phyloP scores from a whole-genome alignment of 2,888 invertebrate genomes.

The Catocala nupta region DNA sequence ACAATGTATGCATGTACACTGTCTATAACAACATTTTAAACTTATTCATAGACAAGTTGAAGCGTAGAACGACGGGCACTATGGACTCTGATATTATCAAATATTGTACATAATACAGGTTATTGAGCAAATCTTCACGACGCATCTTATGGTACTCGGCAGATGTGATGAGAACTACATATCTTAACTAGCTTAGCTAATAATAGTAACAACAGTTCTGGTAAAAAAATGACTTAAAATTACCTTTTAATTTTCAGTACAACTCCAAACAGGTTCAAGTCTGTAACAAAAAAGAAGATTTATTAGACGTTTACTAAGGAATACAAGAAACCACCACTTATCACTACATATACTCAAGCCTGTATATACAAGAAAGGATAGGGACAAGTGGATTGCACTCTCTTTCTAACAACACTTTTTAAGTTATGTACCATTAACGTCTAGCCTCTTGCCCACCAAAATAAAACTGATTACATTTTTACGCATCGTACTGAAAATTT shows the following conservation, averaged over 20 bases:
- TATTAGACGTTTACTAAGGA: too few relatives aligned
- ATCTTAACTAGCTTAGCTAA: neutral
- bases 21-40: too few relatives aligned
- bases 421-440: too few relatives aligned
- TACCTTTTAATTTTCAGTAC: neutral
- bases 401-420: too few relatives aligned
- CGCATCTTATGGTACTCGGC: constrained; percentile 13
- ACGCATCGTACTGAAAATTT: too few relatives aligned
- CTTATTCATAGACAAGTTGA: neutral
- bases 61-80: neutral
- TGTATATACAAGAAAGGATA: too few relatives aligned
- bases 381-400: too few relatives aligned
- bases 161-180: constrained; percentile 5
- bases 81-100: neutral
- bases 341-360: too few relatives aligned
- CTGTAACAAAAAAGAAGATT: neutral
- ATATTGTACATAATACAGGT: neutral
- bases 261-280: neutral
- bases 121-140: constrained; percentile 12
- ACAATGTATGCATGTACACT: too few relatives aligned
- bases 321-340: too few relatives aligned
- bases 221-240: neutral
- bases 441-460: too few relatives aligned
- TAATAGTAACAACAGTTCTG: neutral
- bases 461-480: too few relatives aligned